A percentile compares a stretch with the other conserved stretches of the same genome.
Evolutionary conservation across 1,140 invertebrate genomes (phyloP).

Genomic region (Papilio xuthus): DNA sequence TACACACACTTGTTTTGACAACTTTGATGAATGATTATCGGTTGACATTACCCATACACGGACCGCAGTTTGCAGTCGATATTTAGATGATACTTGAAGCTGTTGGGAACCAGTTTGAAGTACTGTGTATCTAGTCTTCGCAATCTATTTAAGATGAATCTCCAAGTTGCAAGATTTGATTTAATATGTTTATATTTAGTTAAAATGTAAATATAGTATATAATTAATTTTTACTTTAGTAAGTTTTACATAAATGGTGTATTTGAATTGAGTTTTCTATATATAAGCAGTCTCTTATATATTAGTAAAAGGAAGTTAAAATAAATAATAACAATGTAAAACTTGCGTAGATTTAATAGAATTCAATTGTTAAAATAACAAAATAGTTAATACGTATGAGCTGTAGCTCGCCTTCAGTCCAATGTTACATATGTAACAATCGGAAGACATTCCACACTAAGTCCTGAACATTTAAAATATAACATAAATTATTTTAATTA

Average conservation of each 20-base stretch:
- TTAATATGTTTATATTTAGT: not conserved
- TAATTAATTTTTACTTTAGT: not conserved
- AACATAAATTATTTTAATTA: conserved; percentile 49
- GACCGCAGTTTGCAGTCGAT: not conserved
- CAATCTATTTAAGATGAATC: conserved; percentile 38
- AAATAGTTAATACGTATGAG: not conserved
- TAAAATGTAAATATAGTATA: conserved; percentile 35
- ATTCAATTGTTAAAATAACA: conserved; percentile 29
- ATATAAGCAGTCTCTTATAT: too few species aligned
- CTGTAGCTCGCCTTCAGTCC: not conserved
- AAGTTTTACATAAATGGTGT: not conserved
- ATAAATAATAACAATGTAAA: conserved; percentile 15
- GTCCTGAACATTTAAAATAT: conserved; percentile 45
- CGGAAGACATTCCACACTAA: conserved; percentile 5
- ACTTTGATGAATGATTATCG: too few species aligned
- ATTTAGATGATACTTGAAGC: too few species aligned
- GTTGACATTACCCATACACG: not conserved
- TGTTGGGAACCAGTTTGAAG: not conserved
- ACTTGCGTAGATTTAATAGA: conserved; percentile 34
- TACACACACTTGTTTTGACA: too few species aligned
- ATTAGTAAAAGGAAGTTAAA: not conserved
- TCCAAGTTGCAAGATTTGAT: conserved; percentile 1
- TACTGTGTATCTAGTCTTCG: not conserved
- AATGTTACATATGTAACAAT: conserved; percentile 9
- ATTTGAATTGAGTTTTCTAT: not conserved